phyloP scores from a whole-genome alignment of 1,140 invertebrate genomes.

The Saccostrea echinata region DNA sequence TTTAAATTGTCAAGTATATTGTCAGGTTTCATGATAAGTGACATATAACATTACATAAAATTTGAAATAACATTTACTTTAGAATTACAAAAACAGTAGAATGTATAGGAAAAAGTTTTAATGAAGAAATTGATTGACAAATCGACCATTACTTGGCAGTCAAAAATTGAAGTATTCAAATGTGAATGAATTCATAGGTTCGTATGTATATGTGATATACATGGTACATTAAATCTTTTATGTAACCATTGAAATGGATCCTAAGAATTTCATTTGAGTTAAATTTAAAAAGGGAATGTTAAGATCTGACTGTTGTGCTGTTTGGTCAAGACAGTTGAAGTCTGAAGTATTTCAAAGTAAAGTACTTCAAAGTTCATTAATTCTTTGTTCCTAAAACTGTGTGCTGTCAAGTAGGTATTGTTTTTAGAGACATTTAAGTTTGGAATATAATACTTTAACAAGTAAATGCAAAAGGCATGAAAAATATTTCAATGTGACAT shows the following conservation, averaged over 20 bases:
- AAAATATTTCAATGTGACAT: not conserved
- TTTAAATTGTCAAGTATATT: too few relatives aligned
- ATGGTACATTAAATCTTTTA: slow-evolving; percentile 10
- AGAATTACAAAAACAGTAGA: not conserved
- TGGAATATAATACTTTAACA: not conserved
- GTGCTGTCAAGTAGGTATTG: not conserved
- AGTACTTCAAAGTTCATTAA: not conserved
- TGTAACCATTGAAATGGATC: not conserved
- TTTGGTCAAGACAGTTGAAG: not conserved
- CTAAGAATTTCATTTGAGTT: not conserved
- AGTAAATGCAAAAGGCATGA: not conserved
- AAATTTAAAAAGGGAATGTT: slow-evolving; percentile 5
- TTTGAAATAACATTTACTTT: not conserved
- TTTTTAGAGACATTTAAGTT: not conserved
- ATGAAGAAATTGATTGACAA: not conserved
- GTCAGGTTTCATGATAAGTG: too few relatives aligned
- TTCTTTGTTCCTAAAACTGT: not conserved
- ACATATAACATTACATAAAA: not conserved
- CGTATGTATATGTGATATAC: not conserved
- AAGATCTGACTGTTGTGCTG: not conserved
- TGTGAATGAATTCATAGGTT: not conserved
- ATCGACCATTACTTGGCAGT: not conserved
- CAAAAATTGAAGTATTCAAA: not conserved
- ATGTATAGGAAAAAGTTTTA: not conserved
- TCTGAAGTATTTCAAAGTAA: not conserved